Conservation (phyloP, 2,113 vertebrate species). For the Amblyopsis rosae region DNA sequence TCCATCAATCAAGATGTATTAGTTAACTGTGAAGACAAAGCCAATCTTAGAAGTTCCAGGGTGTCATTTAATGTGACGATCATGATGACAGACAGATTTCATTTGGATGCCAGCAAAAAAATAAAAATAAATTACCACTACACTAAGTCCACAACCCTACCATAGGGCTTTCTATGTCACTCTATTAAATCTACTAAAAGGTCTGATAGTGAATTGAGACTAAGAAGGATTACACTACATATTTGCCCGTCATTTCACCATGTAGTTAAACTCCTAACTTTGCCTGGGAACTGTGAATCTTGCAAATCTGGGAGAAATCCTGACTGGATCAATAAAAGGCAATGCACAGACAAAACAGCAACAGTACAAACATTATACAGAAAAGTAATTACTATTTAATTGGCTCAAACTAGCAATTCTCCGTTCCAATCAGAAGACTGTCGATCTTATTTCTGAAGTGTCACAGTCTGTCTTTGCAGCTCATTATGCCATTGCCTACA, state of each 20-base stretch:
- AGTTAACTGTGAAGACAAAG: too few relatives aligned
- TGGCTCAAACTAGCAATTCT: too few relatives aligned
- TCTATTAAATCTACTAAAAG: not conserved
- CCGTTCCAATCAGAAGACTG: too few relatives aligned
- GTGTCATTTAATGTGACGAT: not conserved
- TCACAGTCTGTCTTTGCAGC: too few relatives aligned
- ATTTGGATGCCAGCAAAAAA: too few relatives aligned
- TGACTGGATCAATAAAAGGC: slow-evolving; percentile 1
- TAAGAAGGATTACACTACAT: not conserved
- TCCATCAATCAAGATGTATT: too few relatives aligned
- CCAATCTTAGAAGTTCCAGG: not conserved
- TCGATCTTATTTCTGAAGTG: too few relatives aligned
- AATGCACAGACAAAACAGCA: slow-evolving; percentile 9
- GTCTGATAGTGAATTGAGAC: not conserved
- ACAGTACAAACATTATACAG: not conserved
- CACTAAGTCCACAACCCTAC: too few relatives aligned
- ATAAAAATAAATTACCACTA: too few relatives aligned
- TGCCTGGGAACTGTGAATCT: not conserved
- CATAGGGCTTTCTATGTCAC: too few relatives aligned
- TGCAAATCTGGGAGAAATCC: not conserved
- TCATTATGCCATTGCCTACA: not conserved
- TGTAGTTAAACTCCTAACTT: not conserved
- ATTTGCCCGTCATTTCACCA: not conserved
- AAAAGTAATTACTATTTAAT: too few relatives aligned
- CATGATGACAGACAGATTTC: too few relatives aligned